These are phyloP conservation scores for Pyrocephalus nanus DNA, from an alignment of 2,797 vertebrate species.

Conservation along the genomic window DNA sequence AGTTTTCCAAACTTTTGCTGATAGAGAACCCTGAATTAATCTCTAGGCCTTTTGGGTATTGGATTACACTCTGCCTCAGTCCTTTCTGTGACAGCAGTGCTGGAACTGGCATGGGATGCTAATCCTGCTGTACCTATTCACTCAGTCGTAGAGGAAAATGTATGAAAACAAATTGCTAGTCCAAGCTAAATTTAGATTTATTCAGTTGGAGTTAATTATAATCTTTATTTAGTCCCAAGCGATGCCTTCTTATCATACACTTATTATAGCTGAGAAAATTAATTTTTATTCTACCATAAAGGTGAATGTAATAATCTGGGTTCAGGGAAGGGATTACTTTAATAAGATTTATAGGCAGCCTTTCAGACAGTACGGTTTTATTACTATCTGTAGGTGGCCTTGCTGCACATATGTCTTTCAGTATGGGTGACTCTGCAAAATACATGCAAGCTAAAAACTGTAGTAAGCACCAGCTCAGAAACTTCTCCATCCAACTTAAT, in stretches of 20 bases:
- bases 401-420: slow-evolving; percentile 30
- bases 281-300: slow-evolving; percentile 82
- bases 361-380: slow-evolving; percentile 57
- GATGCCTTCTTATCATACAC: slow-evolving; percentile 77
- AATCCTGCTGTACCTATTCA: slow-evolving; percentile 58
- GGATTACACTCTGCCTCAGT: slow-evolving; percentile 34
- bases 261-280: slow-evolving; percentile 83
- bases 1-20: slow-evolving; percentile 41
- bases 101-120: slow-evolving; percentile 19
- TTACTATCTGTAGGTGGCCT: slow-evolving; percentile 60
- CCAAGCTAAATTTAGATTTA: slow-evolving; percentile 79
- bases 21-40: slow-evolving; percentile 48
- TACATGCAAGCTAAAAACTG: background rate
- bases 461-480: slow-evolving; percentile 4
- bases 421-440: slow-evolving; percentile 45
- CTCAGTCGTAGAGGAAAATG: slow-evolving; percentile 37
- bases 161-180: slow-evolving; percentile 70
- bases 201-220: slow-evolving; percentile 82
- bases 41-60: slow-evolving; percentile 36
- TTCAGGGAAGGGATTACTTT: slow-evolving; percentile 79
- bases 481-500: background rate
- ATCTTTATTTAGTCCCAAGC: slow-evolving; percentile 81
- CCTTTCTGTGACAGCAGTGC: slow-evolving; percentile 41
- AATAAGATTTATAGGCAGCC: slow-evolving; percentile 78
- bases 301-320: slow-evolving; percentile 80